Evolutionary conservation across 2,888 invertebrate genomes (phyloP).

Genomic region (Spodoptera littoralis): DNA sequence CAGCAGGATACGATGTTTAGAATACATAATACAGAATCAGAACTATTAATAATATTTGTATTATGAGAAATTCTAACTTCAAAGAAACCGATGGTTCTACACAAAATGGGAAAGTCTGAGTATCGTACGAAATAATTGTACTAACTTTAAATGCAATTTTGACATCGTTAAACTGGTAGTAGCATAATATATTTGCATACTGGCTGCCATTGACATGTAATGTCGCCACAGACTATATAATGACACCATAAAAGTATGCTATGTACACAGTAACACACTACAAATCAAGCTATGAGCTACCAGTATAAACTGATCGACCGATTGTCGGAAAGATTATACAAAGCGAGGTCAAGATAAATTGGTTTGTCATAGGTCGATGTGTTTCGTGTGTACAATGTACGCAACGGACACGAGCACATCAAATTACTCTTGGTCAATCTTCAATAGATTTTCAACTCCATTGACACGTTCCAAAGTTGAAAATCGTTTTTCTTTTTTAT

Average conservation of each 20-base stretch:
- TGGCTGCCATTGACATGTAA: constrained; percentile 64
- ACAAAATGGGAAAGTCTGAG: constrained; percentile 49
- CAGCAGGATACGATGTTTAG: constrained; percentile 35
- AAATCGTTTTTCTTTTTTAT: too few relatives aligned
- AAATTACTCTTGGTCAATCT: too few relatives aligned
- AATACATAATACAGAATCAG: constrained; percentile 33
- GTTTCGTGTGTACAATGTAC: too few relatives aligned
- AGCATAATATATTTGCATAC: constrained; percentile 67
- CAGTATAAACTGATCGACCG: too few relatives aligned
- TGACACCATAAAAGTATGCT: constrained; percentile 32
- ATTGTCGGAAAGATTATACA: too few relatives aligned
- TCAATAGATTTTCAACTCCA: too few relatives aligned
- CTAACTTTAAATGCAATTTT: constrained; percentile 50
- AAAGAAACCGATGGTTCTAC: constrained; percentile 18
- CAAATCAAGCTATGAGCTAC: too few relatives aligned
- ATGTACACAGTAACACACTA: constrained; percentile 23
- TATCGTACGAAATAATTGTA: constrained; percentile 42
- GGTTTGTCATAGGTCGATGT: too few relatives aligned
- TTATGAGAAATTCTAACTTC: constrained; percentile 11
- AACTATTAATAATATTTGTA: constrained; percentile 15
- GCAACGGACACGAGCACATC: too few relatives aligned
- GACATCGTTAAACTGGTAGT: constrained; percentile 64
- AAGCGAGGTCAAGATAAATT: too few relatives aligned
- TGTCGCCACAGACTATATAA: constrained; percentile 54
- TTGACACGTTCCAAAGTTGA: too few relatives aligned